Percentiles rank a stretch among this genome's conserved stretches.
These are phyloP conservation scores for Elaphurus davidianus DNA, from an alignment of 2,113 vertebrate species.

Conservation along the genomic window DNA sequence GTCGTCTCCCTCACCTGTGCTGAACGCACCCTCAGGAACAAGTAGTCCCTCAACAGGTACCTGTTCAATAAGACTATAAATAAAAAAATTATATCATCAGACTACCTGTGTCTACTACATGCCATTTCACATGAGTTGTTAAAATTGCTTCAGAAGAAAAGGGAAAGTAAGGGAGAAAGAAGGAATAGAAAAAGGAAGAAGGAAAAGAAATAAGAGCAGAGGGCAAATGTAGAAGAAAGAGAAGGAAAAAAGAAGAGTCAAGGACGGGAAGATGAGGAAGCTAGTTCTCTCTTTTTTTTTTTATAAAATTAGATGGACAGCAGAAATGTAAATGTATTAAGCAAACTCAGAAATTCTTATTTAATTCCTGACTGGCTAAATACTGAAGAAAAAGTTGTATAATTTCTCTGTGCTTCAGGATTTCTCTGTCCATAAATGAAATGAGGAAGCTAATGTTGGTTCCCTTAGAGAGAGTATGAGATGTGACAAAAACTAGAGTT, in stretches of 20 bases:
- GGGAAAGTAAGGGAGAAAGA: not conserved
- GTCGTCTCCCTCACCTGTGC: not conserved
- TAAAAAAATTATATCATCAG: not conserved
- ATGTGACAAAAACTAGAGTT: not conserved
- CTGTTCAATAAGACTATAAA: not conserved
- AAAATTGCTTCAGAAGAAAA: not conserved
- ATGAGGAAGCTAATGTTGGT: not conserved
- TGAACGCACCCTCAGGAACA: no score
- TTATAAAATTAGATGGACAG: not conserved
- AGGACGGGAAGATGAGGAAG: not conserved
- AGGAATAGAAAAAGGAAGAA: fast-evolving
- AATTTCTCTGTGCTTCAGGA: not conserved
- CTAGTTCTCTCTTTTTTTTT: not conserved
- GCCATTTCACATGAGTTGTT: not conserved
- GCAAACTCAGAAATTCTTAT: not conserved
- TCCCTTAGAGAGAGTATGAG: not conserved
- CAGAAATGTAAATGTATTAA: not conserved
- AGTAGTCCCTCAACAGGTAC: not conserved
- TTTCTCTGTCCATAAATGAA: not conserved
- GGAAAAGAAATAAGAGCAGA: no score
- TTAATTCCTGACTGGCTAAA: not conserved
- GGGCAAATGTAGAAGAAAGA: not conserved
- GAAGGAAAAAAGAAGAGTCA: not conserved
- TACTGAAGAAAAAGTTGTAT: not conserved
- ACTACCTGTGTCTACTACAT: not conserved